These are phyloP conservation scores for Peromyscus aztecus DNA, from an alignment of 2,797 vertebrate genomes.

Conservation along the genomic window DNA sequence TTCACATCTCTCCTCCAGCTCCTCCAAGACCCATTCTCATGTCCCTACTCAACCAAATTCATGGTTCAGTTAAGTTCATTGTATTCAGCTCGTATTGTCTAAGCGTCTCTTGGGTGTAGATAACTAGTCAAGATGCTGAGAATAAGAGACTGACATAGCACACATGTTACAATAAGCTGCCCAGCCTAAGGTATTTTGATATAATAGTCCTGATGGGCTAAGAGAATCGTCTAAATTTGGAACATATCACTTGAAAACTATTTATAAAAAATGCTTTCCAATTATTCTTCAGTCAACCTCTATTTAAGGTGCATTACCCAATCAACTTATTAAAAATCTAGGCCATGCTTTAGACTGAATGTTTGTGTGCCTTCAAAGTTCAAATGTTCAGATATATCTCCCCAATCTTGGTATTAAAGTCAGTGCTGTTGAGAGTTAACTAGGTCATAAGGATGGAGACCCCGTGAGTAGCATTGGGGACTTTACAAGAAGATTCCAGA, in stretches of 20 bases:
- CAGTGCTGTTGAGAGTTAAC: background rate
- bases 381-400: background rate
- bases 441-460: background rate
- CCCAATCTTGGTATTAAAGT: background rate
- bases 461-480: background rate
- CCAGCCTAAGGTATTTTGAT: background rate
- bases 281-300: background rate
- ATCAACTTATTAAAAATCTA: background rate
- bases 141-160: background rate
- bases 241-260: background rate
- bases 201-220: background rate
- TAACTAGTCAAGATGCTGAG: background rate
- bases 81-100: background rate
- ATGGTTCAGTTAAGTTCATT: background rate
- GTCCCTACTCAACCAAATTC: background rate
- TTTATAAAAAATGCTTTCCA: constrained; percentile 2
- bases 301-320: background rate
- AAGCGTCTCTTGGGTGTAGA: background rate
- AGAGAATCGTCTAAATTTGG: background rate
- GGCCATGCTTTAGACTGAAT: background rate
- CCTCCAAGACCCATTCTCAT: background rate
- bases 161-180: background rate
- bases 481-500: background rate
- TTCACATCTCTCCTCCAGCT: background rate
- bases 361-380: background rate